These are phyloP conservation scores for Oxycera nigricornis DNA, from an alignment of 2,888 invertebrate species.

Conservation along the genomic window DNA sequence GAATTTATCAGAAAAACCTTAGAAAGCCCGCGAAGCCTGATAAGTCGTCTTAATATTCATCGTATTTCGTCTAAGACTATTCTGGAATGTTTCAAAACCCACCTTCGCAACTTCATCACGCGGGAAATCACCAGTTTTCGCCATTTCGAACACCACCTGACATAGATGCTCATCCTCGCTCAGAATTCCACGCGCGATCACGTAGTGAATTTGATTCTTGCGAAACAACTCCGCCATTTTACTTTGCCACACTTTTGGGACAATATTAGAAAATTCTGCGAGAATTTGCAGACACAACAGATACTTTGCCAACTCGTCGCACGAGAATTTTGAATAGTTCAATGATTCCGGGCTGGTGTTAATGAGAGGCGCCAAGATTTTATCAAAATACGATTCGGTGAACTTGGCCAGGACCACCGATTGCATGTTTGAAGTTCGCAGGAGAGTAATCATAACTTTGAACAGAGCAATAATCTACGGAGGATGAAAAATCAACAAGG, in stretches of 20 bases:
- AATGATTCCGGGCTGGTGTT: constrained; percentile 52
- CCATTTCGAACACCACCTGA: constrained; percentile 57
- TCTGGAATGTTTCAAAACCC: constrained; percentile 15
- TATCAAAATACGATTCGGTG: constrained; percentile 59
- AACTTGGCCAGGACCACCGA: constrained; percentile 57
- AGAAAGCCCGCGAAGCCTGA: not conserved
- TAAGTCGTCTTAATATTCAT: not conserved
- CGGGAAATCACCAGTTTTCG: constrained; percentile 58
- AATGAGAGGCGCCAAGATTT: constrained; percentile 55
- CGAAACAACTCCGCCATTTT: constrained; percentile 56
- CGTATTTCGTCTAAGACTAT: too few species aligned
- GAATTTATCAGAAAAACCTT: too few species aligned
- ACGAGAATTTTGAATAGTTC: constrained; percentile 43
- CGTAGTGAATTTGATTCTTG: constrained; percentile 56
- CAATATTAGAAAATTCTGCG: constrained; percentile 57
- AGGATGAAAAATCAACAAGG: not conserved
- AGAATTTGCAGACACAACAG: constrained; percentile 55
- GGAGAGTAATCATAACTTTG: constrained; percentile 53
- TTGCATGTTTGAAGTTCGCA: constrained; percentile 56
- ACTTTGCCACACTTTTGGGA: constrained; percentile 58
- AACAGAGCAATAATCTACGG: constrained; percentile 53
- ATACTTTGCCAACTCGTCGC: constrained; percentile 55
- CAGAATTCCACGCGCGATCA: constrained; percentile 57
- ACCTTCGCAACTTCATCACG: constrained; percentile 56
- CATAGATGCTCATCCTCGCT: constrained; percentile 54